Conservation (phyloP, 2,113 vertebrate species). For the Eidolon helvum region DNA sequence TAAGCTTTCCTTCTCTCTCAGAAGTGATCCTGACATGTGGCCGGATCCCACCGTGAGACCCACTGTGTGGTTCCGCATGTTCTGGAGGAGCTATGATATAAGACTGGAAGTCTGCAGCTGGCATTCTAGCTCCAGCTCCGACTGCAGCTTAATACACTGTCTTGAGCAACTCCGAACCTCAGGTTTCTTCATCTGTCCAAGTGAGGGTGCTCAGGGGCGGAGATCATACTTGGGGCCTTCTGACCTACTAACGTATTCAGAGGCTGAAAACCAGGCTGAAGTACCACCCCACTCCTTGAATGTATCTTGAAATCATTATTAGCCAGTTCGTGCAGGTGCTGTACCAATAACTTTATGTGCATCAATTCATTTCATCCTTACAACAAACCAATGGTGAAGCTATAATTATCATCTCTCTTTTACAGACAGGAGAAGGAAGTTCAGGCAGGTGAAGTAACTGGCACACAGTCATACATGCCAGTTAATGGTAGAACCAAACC, state of each 20-base stretch:
- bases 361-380: background rate
- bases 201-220: background rate
- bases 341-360: background rate
- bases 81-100: background rate
- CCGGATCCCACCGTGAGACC: background rate
- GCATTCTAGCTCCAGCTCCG: background rate
- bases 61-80: background rate
- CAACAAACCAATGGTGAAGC: background rate
- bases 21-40: background rate
- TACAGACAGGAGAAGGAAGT: background rate
- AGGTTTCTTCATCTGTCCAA: background rate
- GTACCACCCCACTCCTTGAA: background rate
- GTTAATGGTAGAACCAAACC: background rate
- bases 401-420: background rate
- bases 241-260: background rate
- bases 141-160: background rate
- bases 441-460: background rate
- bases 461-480: too few species aligned
- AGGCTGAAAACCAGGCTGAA: background rate
- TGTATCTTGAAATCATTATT: background rate
- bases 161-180: background rate
- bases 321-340: background rate
- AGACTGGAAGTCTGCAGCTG: background rate
- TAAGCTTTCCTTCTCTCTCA: slow-evolving; percentile 7
- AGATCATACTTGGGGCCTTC: background rate